These are phyloP conservation scores for Montipora cactus DNA, from an alignment of 64 coral and sea anemone species.

Conservation along the genomic window DNA sequence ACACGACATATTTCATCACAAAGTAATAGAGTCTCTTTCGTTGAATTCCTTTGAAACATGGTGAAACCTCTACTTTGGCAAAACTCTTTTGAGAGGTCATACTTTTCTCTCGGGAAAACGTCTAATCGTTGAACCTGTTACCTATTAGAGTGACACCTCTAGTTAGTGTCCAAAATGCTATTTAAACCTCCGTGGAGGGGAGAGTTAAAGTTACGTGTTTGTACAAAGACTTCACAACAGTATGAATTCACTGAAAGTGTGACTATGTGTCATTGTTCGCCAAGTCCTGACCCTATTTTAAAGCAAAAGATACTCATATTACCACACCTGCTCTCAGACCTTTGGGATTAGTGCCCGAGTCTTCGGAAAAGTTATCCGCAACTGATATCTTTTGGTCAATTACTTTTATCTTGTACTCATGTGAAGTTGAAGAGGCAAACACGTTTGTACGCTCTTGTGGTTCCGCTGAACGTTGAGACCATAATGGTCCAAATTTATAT, in stretches of 20 bases:
- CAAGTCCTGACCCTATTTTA: not conserved
- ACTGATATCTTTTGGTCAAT: no score
- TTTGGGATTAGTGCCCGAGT: no score
- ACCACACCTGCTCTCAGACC: no score
- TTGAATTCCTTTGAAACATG: not conserved
- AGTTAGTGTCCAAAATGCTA: not conserved
- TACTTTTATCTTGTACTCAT: no score
- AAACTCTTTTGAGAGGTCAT: not conserved
- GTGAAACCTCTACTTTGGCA: not conserved
- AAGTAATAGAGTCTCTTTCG: not conserved
- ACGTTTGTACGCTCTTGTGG: no score
- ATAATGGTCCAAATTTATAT: no score
- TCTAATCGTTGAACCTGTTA: not conserved
- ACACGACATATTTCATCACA: conserved; percentile 2
- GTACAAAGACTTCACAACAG: not conserved
- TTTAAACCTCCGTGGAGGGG: not conserved
- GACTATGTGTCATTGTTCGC: not conserved
- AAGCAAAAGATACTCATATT: not conserved
- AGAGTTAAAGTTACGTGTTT: not conserved
- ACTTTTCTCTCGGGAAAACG: not conserved
- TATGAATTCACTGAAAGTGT: not conserved
- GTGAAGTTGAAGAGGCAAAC: no score
- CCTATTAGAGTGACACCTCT: conserved; percentile 1
- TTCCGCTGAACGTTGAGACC: no score
- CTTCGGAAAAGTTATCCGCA: no score